A percentile compares a stretch with the other conserved stretches of the same genome.
Evolutionary conservation across 2,888 invertebrate genomes (phyloP).

Genomic region (Chymomyza caudatula): DNA sequence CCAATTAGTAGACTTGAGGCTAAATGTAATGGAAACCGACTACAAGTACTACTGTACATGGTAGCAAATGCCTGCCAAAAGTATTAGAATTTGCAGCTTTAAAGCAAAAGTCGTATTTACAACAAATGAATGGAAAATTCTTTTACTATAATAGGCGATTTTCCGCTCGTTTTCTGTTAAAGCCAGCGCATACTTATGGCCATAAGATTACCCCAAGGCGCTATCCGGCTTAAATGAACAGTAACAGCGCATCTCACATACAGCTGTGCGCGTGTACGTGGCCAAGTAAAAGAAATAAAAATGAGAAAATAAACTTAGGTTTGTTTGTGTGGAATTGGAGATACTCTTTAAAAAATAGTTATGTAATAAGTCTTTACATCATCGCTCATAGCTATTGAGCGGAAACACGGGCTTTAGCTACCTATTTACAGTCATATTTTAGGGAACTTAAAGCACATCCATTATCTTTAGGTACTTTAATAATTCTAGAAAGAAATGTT

Average conservation of each 20-base stretch:
- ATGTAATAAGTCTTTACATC: no score
- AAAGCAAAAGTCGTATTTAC: neutral
- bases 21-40: neutral
- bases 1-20: constrained; percentile 6
- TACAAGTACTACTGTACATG: neutral
- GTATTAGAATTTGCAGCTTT: neutral
- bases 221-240: constrained; percentile 58
- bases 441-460: no score
- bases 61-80: neutral
- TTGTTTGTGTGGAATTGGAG: neutral
- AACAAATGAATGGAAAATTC: constrained; percentile 36
- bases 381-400: no score
- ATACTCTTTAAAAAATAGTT: neutral
- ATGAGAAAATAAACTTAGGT: neutral
- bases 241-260: neutral
- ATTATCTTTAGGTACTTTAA: no score
- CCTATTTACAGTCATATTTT: no score
- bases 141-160: constrained; percentile 65
- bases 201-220: constrained; percentile 62
- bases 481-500: no score
- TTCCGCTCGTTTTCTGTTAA: constrained; percentile 68
- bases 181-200: constrained; percentile 48
- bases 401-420: no score
- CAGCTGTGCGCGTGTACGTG: neutral
- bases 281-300: neutral